Evolutionary conservation across 2,888 invertebrate genomes (phyloP), one percentile per base, ranked within the genome.

Genomic region (Tetragonisca angustula): DNA sequence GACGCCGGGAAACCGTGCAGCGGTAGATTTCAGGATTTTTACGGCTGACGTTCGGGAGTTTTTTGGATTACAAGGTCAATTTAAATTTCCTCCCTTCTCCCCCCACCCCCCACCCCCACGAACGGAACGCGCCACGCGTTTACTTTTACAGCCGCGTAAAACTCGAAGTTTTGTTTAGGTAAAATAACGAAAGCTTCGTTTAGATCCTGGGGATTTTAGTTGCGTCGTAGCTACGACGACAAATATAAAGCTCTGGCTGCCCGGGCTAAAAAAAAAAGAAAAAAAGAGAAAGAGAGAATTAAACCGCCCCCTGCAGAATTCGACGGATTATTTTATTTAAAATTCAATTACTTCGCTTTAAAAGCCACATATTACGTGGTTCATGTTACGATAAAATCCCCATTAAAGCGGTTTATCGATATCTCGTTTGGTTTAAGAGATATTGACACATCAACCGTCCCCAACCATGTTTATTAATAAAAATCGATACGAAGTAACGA

Each of bases 381-480:
- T 27, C 32, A 11, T 62, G 19, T 62, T 64, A 32, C 59, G 71
- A 64, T 64, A 64, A 64, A 64, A 64, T 64, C 62, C 32, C 62
- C 62, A 64, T 32, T 64, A 52, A 6, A 32, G 9, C 27, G 11
- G 52, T 52, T 54, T 43, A 49, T 64, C 62, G 62, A 64, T 64
- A 32, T 21, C 32, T 64, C 62, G 21, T 64, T 62, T 11, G 21
- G 32, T 62, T 32, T 32, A 64, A 32, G 13, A 64, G 62, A 32
- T 64, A 64, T 64, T 32, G 62, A 64, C 62, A 64, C 13, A 32
- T 32, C 32, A 64, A 36, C 64, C 11, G 21, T 21, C 5, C 32
- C 43, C 9, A 43, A 43, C 43, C 21, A 13, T 64, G 27, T 64
- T 64, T 32, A 21, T 64, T 64, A 19, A 2, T 64, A 32, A 64